Evolutionary conservation across 2,888 invertebrate species (phyloP), one percentile per base, ranked within the genome.

Genomic region (Lutraria lutraria): DNA sequence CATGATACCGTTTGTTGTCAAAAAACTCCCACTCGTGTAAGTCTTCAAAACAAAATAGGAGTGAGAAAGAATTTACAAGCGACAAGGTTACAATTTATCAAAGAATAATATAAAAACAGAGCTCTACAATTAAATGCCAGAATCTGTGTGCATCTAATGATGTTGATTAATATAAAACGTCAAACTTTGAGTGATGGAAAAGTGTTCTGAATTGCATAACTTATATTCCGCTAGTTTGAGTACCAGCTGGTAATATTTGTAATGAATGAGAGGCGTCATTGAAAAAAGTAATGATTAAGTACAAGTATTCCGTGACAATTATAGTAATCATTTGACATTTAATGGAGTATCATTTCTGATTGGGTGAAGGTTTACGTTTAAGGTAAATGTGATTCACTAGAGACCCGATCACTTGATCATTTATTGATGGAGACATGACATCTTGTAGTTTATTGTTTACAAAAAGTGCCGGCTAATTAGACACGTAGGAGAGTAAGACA

Each of bases 391-490:
- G 25, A 68, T 25, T 68, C 63, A 68, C 63, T 12, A 10, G 31
- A 16, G 34, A 16, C 31, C 31, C 31, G 13, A 76, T 31, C 34
- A 31, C 19, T 31, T 31, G 16, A 76, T 34, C 34, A 31, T 76
- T 76, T 34, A 76, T 76, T 76, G 31, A 76, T 76, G 31, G 31
- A 34, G 31, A 76, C 34, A 34, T 76, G 76, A 76, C 76, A 76
- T 31, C 34, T 76, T 76, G 31, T 76, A 76, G 19, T 25, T 0
- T 76, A 25, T 31, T 76, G 76, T 76, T 76, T 76, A 76, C 76
- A 16, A 31, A 31, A 31, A 31, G 29, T 25, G 19, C 29, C 15
- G 76, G 76, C 34, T 34, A 76, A 16, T 76, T 34, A 31, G 31
- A 76, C 76, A 76, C 34, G 29, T 25, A 31, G 8, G 63, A 25